Base-by-base conservation (phyloP, 2,113 vertebrate genomes). In the Cricetomys ansorgei region DNA sequence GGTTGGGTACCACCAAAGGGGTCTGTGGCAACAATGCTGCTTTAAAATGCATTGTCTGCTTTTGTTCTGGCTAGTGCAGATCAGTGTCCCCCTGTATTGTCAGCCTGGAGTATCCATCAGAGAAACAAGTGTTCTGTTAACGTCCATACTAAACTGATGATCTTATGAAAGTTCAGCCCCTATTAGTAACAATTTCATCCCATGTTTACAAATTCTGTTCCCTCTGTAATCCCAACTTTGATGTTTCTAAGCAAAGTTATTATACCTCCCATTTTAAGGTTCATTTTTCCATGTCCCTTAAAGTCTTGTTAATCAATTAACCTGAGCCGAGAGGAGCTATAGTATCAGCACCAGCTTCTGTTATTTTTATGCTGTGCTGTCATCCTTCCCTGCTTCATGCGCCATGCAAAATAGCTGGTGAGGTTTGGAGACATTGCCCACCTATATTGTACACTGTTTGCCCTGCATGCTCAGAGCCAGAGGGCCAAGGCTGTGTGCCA, bases 261-360 rank as follows among this genome's bases (percentile, higher is more conserved):
- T 72, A 55, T 23, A 50, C 45, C 12, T 89, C 81, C 3, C 11
- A 83, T 69, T 87, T 97, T 83, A 87, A 70, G 50, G 34, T 62
- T 97, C 91, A 16, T 65, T 85, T 95, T 92, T 37, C 62, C 89
- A 19, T 85, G 55, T 53, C 89, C 27, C 25, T 70, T 62, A 77
- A 88, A 91, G 72, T 2, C 88, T 64, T 97, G 84, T 50, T 50
- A 55, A 40, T 59, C 69, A 90, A 91, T 88, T 59, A 79, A 79
- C 57, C 19, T 81, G 53, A 79, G n/a, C 69, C 92, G 62, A 59
- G 81, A 53, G 83, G 59, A 94, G 92, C 45, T 27, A 2, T 72
- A 53, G 84, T n/a, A 64, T 10, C 19, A 17, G 65, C 27, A 48
- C 55, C 27, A 64, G 29, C 27, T 72, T 69, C 76, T 67, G 4